These are phyloP conservation scores for Colostygia pectinataria DNA, from an alignment of 2,888 invertebrate genomes.

Conservation along the genomic window DNA sequence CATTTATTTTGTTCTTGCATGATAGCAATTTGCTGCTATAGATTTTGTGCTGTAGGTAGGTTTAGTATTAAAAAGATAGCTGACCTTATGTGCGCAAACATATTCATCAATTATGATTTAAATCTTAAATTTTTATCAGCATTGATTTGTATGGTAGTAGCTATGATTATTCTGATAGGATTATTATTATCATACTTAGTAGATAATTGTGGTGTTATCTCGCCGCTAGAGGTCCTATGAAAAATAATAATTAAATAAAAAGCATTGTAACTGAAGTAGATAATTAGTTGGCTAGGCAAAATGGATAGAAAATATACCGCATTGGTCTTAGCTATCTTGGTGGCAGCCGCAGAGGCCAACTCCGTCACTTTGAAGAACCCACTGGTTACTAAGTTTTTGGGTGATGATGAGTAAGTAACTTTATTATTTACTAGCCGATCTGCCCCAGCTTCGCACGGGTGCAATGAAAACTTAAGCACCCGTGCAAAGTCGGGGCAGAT, in stretches of 20 bases:
- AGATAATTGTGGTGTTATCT: too few species aligned
- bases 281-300: conserved; percentile 34
- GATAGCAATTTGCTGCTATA: too few species aligned
- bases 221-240: conserved; percentile 35
- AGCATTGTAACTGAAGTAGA: conserved; percentile 33
- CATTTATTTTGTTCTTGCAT: not conserved
- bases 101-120: conserved; percentile 53
- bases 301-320: conserved; percentile 58
- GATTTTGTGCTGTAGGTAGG: too few species aligned
- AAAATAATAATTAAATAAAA: conserved; percentile 39
- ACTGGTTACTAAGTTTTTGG: conserved; percentile 33
- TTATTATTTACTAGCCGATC: too few species aligned
- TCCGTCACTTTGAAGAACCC: conserved; percentile 38
- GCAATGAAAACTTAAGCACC: too few species aligned
- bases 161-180: conserved; percentile 40
- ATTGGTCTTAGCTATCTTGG: conserved; percentile 48
- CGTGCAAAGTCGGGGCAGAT: too few species aligned
- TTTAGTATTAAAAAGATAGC: conserved; percentile 2
- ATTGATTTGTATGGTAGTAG: conserved; percentile 46
- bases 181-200: too few species aligned
- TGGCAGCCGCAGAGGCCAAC: conserved; percentile 58
- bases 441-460: too few species aligned
- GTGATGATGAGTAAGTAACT: conserved; percentile 13
- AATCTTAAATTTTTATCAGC: conserved; percentile 45
- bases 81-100: conserved; percentile 37